Evolutionary conservation across 1,140 invertebrate species (phyloP).

Genomic region (Zophobas atratus): DNA sequence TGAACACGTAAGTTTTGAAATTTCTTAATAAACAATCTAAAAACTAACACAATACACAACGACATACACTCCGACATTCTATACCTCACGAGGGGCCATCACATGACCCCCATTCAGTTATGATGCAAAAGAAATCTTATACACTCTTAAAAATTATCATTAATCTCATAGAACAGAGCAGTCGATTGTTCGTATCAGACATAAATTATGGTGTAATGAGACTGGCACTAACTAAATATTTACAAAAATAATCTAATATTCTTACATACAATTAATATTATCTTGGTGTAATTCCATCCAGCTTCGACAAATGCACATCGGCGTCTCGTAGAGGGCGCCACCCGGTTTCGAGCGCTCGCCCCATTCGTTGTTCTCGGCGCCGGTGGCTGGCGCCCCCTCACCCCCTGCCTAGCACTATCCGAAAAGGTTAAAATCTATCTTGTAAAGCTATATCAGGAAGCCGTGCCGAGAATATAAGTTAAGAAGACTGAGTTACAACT

Average conservation of each 20-base stretch:
- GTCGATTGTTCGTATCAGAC: slow-evolving; percentile 52
- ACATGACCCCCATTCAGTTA: slow-evolving; percentile 50
- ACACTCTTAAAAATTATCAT: slow-evolving; percentile 52
- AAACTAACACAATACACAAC: slow-evolving; percentile 63
- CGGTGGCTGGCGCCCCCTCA: slow-evolving; percentile 13
- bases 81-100: slow-evolving; percentile 51
- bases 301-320: slow-evolving; percentile 32
- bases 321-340: slow-evolving; percentile 16
- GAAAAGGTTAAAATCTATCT: slow-evolving; percentile 51
- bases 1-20: slow-evolving; percentile 37
- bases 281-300: slow-evolving; percentile 55
- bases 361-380: slow-evolving; percentile 13
- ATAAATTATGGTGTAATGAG: slow-evolving; percentile 52
- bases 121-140: slow-evolving; percentile 52
- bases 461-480: slow-evolving; percentile 57
- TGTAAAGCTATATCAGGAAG: slow-evolving; percentile 65
- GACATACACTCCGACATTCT: slow-evolving; percentile 59
- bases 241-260: slow-evolving; percentile 67
- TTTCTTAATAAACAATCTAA: slow-evolving; percentile 57
- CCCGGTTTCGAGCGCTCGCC: background rate
- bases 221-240: slow-evolving; percentile 67
- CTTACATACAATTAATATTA: slow-evolving; percentile 56
- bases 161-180: slow-evolving; percentile 56
- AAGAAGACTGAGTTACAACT: slow-evolving; percentile 62
- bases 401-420: slow-evolving; percentile 41